These are phyloP conservation scores for Plebejus anna DNA, from an alignment of 2,888 invertebrate genomes.

Conservation along the genomic window DNA sequence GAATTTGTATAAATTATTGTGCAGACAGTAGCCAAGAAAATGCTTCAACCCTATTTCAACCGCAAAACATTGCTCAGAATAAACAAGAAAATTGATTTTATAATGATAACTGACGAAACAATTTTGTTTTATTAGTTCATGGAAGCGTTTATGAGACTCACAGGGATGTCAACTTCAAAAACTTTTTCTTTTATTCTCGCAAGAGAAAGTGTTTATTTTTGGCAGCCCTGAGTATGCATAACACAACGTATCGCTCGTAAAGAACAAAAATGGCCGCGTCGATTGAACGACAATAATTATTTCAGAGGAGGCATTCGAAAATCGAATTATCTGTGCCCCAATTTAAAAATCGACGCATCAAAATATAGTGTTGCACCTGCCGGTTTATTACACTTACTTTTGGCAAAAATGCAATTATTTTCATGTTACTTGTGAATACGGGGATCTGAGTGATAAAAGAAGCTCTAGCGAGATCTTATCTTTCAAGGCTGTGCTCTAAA, in stretches of 20 bases:
- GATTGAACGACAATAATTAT: constrained; percentile 37
- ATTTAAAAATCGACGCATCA: constrained; percentile 35
- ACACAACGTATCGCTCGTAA: constrained; percentile 37
- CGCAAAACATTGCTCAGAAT: constrained; percentile 52
- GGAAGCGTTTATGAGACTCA: constrained; percentile 52
- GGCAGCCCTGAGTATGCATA: constrained; percentile 38
- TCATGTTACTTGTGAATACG: no score
- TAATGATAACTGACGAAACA: constrained; percentile 56
- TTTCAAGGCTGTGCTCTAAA: no score
- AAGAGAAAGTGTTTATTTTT: not conserved
- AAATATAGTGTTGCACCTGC: constrained; percentile 11
- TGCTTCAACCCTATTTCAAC: not conserved
- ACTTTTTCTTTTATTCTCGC: not conserved
- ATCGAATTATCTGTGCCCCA: constrained; percentile 36
- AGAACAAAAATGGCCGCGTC: constrained; percentile 36
- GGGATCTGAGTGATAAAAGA: no score
- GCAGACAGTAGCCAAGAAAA: not conserved
- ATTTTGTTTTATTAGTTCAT: constrained; percentile 54
- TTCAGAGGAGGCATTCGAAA: constrained; percentile 38
- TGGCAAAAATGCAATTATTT: no score
- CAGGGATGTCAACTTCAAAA: not conserved
- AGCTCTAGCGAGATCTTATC: no score
- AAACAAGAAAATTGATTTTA: constrained; percentile 77
- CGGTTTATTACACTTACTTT: not conserved
- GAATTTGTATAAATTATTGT: no score